Percentiles rank a stretch among this genome's conserved stretches.
These are phyloP conservation scores for Xestia rhomboidea DNA, from an alignment of 2,888 invertebrate genomes.

Conservation along the genomic window DNA sequence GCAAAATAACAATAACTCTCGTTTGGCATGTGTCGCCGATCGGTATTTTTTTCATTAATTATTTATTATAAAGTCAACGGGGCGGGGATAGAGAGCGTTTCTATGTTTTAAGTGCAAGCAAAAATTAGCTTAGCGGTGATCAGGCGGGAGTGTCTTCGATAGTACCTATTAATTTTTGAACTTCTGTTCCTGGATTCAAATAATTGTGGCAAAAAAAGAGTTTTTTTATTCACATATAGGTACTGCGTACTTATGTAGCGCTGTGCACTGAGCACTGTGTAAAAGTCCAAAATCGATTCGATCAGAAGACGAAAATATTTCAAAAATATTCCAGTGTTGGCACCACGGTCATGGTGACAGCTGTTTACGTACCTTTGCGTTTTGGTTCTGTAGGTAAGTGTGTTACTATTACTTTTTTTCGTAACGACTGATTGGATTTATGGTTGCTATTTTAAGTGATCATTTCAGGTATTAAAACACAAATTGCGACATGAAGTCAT, in stretches of 20 bases:
- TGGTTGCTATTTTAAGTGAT: not conserved
- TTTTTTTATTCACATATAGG: not conserved
- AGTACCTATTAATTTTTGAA: not conserved
- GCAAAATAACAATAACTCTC: no score
- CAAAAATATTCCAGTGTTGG: not conserved
- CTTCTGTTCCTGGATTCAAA: not conserved
- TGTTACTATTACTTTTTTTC: not conserved
- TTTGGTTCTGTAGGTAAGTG: not conserved
- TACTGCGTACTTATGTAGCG: not conserved
- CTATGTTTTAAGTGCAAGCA: no score
- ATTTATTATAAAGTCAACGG: no score
- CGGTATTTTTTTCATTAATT: no score
- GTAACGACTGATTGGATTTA: not conserved
- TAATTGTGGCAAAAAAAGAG: not conserved
- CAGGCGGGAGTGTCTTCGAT: no score
- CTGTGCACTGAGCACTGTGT: no score
- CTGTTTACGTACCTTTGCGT: not conserved
- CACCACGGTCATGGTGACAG: not conserved
- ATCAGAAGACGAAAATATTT: no score
- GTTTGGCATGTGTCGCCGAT: no score
- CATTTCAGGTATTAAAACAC: slow-evolving; percentile 14
- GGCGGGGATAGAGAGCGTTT: no score
- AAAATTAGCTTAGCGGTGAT: no score
- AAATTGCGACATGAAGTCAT: not conserved
- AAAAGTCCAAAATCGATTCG: not conserved